Percentiles rank a stretch among this genome's conserved stretches.
Conservation (phyloP, 2,797 vertebrate species). For the Apogon talboti region DNA sequence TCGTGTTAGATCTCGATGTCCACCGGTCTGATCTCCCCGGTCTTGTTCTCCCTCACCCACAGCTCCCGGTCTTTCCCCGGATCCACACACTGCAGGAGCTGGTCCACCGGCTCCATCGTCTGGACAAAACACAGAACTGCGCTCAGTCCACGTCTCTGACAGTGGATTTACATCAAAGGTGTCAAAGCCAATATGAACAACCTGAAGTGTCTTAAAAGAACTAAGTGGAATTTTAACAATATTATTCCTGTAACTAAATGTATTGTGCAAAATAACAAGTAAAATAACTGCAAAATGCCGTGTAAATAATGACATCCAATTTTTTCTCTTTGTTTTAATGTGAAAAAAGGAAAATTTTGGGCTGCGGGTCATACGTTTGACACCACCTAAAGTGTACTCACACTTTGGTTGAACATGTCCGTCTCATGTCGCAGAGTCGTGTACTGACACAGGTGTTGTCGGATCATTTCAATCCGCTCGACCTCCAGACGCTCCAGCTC, state of each 20-base stretch:
- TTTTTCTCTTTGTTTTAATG: too few species aligned
- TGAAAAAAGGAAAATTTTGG: too few species aligned
- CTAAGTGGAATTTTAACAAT: too few species aligned
- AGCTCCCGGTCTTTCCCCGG: constrained; percentile 93
- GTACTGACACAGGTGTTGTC: constrained; percentile 96
- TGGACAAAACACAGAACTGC: constrained; percentile 65
- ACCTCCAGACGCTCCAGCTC: constrained; percentile 96
- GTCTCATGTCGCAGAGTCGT: constrained; percentile 97
- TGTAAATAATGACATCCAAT: too few species aligned
- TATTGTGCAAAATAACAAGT: too few species aligned
- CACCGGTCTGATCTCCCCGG: constrained; percentile 93
- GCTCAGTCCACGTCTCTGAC: neutral
- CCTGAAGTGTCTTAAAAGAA: too few species aligned
- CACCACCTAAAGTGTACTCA: constrained; percentile 78
- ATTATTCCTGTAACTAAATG: too few species aligned
- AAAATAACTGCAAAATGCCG: too few species aligned
- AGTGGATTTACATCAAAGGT: too few species aligned
- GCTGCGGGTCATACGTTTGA: too few species aligned
- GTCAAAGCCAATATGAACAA: too few species aligned
- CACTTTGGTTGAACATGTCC: constrained; percentile 99
- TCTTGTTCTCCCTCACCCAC: constrained; percentile 97
- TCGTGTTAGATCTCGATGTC: constrained; percentile 92
- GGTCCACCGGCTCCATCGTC: constrained; percentile 98
- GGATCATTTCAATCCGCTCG: constrained; percentile 95
- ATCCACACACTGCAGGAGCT: constrained; percentile 95